phyloP scores from a whole-genome alignment of 2,888 invertebrate species.

The Eumerus sabulonum region DNA sequence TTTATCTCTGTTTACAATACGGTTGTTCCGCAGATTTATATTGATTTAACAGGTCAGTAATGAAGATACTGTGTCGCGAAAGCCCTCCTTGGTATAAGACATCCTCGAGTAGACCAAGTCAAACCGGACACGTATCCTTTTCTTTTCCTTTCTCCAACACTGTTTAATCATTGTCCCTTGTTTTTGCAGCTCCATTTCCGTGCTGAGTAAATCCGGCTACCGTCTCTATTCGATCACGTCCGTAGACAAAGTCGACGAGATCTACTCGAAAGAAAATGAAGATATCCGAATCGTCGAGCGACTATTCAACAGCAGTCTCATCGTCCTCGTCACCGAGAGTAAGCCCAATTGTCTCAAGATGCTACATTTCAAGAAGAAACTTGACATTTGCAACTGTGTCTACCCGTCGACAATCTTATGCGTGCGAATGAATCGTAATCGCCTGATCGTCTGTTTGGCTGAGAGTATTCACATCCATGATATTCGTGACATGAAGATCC shows the following conservation, averaged over 20 bases:
- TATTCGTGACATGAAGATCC: constrained; percentile 78
- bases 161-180: too few relatives aligned
- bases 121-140: too few relatives aligned
- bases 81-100: too few relatives aligned
- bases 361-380: constrained; percentile 78
- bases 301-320: constrained; percentile 77
- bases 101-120: too few relatives aligned
- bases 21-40: too few relatives aligned
- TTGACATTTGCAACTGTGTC: constrained; percentile 78
- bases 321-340: constrained; percentile 77
- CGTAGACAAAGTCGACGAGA: constrained; percentile 77
- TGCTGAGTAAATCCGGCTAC: constrained; percentile 75
- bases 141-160: too few relatives aligned
- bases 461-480: constrained; percentile 79
- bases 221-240: constrained; percentile 76
- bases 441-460: constrained; percentile 76
- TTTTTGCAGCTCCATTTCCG: constrained; percentile 76
- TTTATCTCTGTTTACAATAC: too few relatives aligned
- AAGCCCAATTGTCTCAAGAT: constrained; percentile 78
- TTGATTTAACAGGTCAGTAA: too few relatives aligned
- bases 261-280: constrained; percentile 77
- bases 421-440: constrained; percentile 78
- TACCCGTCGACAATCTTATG: constrained; percentile 77
- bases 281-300: constrained; percentile 77
- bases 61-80: too few relatives aligned